Evolutionary conservation across 2,888 invertebrate species (phyloP).

Genomic region (Drosophila birchii): DNA sequence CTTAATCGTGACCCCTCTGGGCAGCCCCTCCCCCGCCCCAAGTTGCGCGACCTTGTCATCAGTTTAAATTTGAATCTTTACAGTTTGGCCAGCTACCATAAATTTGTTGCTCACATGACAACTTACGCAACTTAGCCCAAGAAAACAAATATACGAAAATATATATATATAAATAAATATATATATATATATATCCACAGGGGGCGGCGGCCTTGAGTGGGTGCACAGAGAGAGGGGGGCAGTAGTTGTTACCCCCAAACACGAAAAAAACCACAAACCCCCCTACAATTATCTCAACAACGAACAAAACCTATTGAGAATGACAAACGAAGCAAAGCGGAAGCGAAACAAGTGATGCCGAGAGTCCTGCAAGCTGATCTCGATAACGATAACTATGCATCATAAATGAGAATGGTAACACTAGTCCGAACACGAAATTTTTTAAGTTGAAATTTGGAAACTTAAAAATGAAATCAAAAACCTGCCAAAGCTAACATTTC

Average conservation of each 20-base stretch:
- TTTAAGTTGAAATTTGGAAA: not conserved
- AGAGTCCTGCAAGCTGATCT: conserved; percentile 19
- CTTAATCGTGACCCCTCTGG: conserved; percentile 23
- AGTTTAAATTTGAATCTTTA: conserved; percentile 74
- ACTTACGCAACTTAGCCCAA: conserved; percentile 28
- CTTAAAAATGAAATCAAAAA: not conserved
- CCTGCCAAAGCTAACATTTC: not conserved
- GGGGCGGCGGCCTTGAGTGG: conserved; percentile 36
- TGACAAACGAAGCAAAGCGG: conserved; percentile 27
- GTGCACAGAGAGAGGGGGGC: not conserved
- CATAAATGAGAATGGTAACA: not conserved
- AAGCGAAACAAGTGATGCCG: conserved; percentile 30
- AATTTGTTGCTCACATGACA: conserved; percentile 74
- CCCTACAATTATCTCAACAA: conserved; percentile 63
- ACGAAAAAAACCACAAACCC: not conserved
- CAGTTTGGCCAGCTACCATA: conserved; percentile 67
- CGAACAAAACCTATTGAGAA: conserved; percentile 69
- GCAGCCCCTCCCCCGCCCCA: conserved; percentile 29
- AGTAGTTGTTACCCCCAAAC: conserved; percentile 5
- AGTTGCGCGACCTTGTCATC: conserved; percentile 62
- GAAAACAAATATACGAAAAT: not conserved
- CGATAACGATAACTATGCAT: not conserved
- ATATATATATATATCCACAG: not conserved
- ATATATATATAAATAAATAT: not conserved
- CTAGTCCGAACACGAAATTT: not conserved